Conservation (phyloP, 2,797 vertebrate genomes). For the Melanotaenia trifasciata region DNA sequence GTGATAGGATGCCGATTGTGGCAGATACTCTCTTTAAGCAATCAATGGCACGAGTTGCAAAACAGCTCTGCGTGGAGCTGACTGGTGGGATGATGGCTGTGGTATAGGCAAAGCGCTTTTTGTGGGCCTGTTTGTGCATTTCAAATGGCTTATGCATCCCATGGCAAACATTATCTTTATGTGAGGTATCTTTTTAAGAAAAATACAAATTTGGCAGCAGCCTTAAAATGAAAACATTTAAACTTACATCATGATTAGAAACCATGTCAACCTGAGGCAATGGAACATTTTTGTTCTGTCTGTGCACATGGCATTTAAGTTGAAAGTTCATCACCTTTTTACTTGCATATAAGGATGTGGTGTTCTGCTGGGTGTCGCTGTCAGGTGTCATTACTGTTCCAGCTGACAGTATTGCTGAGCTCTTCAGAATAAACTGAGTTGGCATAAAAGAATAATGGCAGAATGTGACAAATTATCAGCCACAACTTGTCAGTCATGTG, state of each 20-base stretch:
- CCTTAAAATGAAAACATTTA: slow-evolving; percentile 29
- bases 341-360: slow-evolving; percentile 25
- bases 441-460: slow-evolving; percentile 67
- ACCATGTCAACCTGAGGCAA: slow-evolving; percentile 13
- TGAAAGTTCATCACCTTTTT: slow-evolving; percentile 56
- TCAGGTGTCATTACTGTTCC: slow-evolving; percentile 58
- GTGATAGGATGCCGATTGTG: slow-evolving; percentile 83
- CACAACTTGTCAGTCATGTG: slow-evolving; percentile 71
- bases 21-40: slow-evolving; percentile 70
- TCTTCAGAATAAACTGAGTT: slow-evolving; percentile 53
- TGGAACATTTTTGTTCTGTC: slow-evolving; percentile 4
- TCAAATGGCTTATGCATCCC: slow-evolving; percentile 13
- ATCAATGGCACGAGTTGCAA: slow-evolving; percentile 80
- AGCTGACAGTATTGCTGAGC: slow-evolving; percentile 40
- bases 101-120: slow-evolving; percentile 46
- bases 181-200: slow-evolving; percentile 3
- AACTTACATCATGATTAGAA: slow-evolving; percentile 13
- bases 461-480: slow-evolving; percentile 73
- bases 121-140: slow-evolving; percentile 36
- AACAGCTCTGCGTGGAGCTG: slow-evolving; percentile 54
- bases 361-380: slow-evolving; percentile 52
- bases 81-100: slow-evolving; percentile 23
- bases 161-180: slow-evolving; percentile 1
- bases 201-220: not conserved
- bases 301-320: slow-evolving; percentile 28